These are phyloP conservation scores for Stylophora pistillata DNA, from an alignment of 64 coral and sea anemone genomes.

Conservation along the genomic window DNA sequence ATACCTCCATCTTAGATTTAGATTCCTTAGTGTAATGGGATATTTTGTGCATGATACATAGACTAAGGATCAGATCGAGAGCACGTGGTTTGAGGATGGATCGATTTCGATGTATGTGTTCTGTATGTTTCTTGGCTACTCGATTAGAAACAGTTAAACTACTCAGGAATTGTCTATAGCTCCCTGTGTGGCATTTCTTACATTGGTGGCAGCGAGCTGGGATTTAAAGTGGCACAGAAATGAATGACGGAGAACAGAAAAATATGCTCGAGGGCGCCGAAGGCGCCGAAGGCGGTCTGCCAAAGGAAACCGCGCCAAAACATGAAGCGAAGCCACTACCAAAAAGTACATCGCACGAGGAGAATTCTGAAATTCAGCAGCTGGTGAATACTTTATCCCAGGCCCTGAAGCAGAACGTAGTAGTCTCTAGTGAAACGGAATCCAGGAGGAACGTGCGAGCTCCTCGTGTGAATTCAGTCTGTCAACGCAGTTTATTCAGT, in stretches of 20 bases:
- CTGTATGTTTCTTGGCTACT: background rate
- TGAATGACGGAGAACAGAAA: constrained; percentile 9
- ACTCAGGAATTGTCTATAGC: too few species aligned
- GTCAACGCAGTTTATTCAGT: constrained; percentile 43
- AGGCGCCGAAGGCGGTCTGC: constrained; percentile 9
- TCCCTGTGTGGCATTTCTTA: constrained; percentile 23
- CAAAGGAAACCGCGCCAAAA: background rate
- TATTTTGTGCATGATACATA: background rate
- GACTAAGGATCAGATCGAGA: too few species aligned
- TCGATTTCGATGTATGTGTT: background rate
- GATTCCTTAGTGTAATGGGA: constrained; percentile 19
- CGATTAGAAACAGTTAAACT: background rate
- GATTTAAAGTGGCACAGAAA: background rate
- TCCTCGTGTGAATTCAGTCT: constrained; percentile 4
- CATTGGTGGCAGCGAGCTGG: constrained; percentile 56
- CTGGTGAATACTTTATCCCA: constrained; percentile 25
- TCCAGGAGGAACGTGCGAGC: constrained; percentile 44
- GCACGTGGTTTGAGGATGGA: background rate
- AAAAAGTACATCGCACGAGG: background rate
- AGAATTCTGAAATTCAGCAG: constrained; percentile 15
- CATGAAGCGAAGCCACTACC: background rate
- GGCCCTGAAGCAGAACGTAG: constrained; percentile 12
- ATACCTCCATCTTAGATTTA: too few species aligned
- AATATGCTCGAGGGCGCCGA: background rate
- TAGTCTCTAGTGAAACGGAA: constrained; percentile 10